Evolutionary conservation across 1,140 invertebrate species (phyloP), one percentile per base, ranked within the genome.

Genomic region (Macrotrachela quadricornifera): DNA sequence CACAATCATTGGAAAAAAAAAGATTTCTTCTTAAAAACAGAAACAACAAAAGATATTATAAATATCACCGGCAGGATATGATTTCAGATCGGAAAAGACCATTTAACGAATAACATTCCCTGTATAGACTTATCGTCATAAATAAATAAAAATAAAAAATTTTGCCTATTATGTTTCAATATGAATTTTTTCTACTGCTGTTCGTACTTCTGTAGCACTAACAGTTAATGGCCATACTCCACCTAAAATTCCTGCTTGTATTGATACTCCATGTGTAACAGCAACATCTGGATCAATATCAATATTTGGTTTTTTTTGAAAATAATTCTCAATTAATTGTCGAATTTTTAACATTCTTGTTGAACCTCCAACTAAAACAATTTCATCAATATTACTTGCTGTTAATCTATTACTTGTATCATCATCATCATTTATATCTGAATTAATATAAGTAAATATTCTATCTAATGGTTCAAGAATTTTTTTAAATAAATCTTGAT

Each of bases 191-290:
- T 64, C 63, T 13, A 67, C 62, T 45, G 57, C 58, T 1, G 63
- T 62, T 9, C 63, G 68, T 38, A 72, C 54, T 58, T 74, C 73
- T 44, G 74, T 69, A 30, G 73, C 73, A 56, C 73, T 71, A 16
- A 74, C 73, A 15, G 68, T 69, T 40, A 74, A 59, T 9, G 73
- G 73, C 73, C 73, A 74, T 58, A 71, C 72, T 11, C 72, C 72
- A n/a, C 69, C 71, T 14, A 74, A 61, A 41, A 74, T 73, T 1
- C 71, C 73, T 9, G 73, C 73, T 57, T 74, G 73, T 38, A 74
- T 65, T 36, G 72, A 66, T n/a, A 71, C 72, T 17, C 73, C 73
- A 17, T 62, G 64, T 6, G 63, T 72, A 8, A 74, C 73, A 13
- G 73, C 73, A 41, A 73, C 56, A 51, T 75, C 73, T 13, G 73